A percentile compares a stretch with the other conserved stretches of the same genome.
Evolutionary conservation across 2,888 invertebrate genomes (phyloP).

Genomic region (Alentia gelatinosa): DNA sequence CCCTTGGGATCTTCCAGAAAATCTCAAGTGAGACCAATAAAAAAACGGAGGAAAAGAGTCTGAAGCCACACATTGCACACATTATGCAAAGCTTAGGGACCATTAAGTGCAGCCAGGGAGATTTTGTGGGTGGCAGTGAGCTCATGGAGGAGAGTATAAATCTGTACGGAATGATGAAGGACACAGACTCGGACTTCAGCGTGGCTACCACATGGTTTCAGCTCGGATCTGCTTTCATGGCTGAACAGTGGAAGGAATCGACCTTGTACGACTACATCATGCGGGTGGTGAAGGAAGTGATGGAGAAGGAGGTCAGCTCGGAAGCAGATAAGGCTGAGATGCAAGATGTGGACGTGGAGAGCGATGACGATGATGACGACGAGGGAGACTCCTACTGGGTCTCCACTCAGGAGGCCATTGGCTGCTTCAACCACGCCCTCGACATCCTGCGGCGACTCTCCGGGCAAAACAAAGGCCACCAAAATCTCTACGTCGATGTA

Average conservation of each 20-base stretch:
- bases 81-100: slow-evolving; percentile 54
- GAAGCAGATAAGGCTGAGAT: slow-evolving; percentile 23
- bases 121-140: slow-evolving; percentile 73
- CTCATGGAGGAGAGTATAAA: slow-evolving; percentile 75
- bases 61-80: slow-evolving; percentile 50
- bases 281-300: slow-evolving; percentile 64
- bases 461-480: slow-evolving; percentile 16
- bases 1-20: slow-evolving; percentile 60
- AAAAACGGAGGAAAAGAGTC: not conserved
- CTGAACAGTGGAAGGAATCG: slow-evolving; percentile 73
- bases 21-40: slow-evolving; percentile 2
- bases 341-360: slow-evolving; percentile 38
- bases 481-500: slow-evolving; percentile 61
- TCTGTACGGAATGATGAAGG: slow-evolving; percentile 72
- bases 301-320: slow-evolving; percentile 61
- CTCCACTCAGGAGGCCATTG: slow-evolving; percentile 76
- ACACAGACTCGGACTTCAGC: slow-evolving; percentile 71
- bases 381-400: slow-evolving; percentile 66
- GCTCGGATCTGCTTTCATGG: slow-evolving; percentile 77
- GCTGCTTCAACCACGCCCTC: slow-evolving; percentile 76
- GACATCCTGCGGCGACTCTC: slow-evolving; percentile 69
- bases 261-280: slow-evolving; percentile 75
- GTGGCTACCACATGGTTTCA: slow-evolving; percentile 75
- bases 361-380: slow-evolving; percentile 54
- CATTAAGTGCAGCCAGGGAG: slow-evolving; percentile 68